Conservation (phyloP, 2,797 vertebrate species). For the Melopsittacus undulatus region DNA sequence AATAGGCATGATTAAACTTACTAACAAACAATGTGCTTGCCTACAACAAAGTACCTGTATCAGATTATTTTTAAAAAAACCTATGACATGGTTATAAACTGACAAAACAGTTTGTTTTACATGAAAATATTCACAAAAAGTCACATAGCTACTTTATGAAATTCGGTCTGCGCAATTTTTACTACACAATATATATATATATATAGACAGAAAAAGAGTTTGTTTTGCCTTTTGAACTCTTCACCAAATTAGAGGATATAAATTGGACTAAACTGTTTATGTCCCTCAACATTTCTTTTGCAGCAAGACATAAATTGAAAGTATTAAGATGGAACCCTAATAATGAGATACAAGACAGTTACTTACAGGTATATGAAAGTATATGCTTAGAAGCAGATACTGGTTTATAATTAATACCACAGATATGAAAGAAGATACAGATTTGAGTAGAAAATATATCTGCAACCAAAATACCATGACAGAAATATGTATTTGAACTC, state of each 20-base stretch:
- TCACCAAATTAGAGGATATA: not conserved
- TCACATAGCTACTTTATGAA: not conserved
- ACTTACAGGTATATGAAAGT: not conserved
- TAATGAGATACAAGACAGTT: not conserved
- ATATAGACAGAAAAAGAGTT: not conserved
- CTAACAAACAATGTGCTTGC: not conserved
- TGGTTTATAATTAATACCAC: not conserved
- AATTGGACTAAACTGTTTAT: not conserved
- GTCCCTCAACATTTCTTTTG: accelerated
- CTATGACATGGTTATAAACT: not conserved
- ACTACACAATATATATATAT: not conserved
- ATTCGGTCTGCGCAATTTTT: not conserved
- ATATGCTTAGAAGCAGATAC: not conserved
- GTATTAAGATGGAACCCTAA: not conserved
- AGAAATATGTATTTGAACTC: not conserved
- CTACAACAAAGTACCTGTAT: not conserved
- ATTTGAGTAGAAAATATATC: not conserved
- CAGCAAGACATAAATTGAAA: not conserved
- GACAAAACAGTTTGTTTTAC: not conserved
- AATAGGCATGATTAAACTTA: not conserved
- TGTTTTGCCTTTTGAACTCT: not conserved
- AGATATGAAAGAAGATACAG: not conserved
- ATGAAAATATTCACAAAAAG: not conserved
- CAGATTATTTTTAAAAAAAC: not conserved
- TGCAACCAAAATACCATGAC: not conserved